phyloP scores from a whole-genome alignment of 2,888 invertebrate species.

The Luffia ferchaultella region DNA sequence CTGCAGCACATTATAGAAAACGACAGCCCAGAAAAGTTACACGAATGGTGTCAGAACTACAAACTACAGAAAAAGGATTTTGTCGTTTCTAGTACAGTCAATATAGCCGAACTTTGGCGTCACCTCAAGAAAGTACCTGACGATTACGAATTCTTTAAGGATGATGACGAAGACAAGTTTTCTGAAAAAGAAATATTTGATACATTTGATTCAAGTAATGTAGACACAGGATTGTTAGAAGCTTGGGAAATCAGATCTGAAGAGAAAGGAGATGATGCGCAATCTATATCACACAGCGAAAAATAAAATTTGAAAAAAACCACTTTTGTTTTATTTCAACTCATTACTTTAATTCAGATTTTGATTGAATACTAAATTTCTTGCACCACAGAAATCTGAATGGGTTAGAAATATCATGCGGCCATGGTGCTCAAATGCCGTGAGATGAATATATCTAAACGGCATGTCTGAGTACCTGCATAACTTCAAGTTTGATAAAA shows the following conservation, averaged over 20 bases:
- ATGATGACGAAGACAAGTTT: slow-evolving; percentile 20
- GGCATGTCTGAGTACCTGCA: too few relatives aligned
- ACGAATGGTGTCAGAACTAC: slow-evolving; percentile 37
- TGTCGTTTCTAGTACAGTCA: slow-evolving; percentile 29
- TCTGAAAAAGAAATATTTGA: slow-evolving; percentile 36
- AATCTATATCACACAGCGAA: neutral
- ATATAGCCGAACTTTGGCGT: slow-evolving; percentile 35
- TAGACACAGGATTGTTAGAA: slow-evolving; percentile 39
- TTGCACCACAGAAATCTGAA: too few relatives aligned
- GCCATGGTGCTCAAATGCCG: too few relatives aligned
- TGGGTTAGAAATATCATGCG: too few relatives aligned
- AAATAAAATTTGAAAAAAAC: neutral
- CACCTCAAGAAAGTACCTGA: slow-evolving; percentile 33
- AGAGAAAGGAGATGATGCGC: neutral
- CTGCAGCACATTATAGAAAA: slow-evolving; percentile 35
- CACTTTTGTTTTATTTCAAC: too few relatives aligned
- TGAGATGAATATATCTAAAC: too few relatives aligned
- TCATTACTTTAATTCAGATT: too few relatives aligned
- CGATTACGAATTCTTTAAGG: slow-evolving; percentile 19
- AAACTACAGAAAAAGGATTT: slow-evolving; percentile 24
- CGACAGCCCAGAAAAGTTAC: slow-evolving; percentile 29
- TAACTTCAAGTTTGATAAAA: too few relatives aligned
- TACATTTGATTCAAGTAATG: slow-evolving; percentile 32
- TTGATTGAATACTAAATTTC: too few relatives aligned
- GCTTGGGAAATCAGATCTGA: slow-evolving; percentile 25